Evolutionary conservation across 2,888 invertebrate species (phyloP), one percentile per base, ranked within the genome.

Genomic region (Cosmopolites sordidus): DNA sequence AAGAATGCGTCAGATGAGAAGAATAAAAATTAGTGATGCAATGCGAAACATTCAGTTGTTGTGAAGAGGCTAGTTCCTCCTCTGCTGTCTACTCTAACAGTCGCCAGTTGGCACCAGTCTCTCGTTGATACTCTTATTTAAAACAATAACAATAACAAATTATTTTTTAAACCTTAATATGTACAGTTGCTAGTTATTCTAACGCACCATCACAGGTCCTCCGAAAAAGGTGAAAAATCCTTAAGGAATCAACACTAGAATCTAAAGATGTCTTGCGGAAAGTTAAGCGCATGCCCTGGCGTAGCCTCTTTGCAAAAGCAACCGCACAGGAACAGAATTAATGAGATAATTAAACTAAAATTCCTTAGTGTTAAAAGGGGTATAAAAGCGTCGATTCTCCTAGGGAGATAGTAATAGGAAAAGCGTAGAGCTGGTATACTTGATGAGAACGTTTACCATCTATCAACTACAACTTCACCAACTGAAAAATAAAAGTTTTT

Each of bases 381-480:
- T 38, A 49, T 41, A 44, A 56, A 64, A 66, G 67, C 66, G 62
- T 60, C 51, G 62, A 66, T 63, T 68, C 64, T 67, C 66, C 63
- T 63, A 60, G 60, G 62, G 45, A 60, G 59, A 54, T 57, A 62
- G 49, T 56, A 60, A 54, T 45, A 49, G 52, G 48, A 64, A 61
- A 64, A 67, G 66, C 65, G 60, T 58, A 62, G 58, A 56, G 65
- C 55, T 61, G 60, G 56, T 58, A 48, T 59, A 56, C 62, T 63
- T 60, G 62, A 58, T 58, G 64, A 61, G 30, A 49, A 55, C 42
- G 55, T 74, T 77, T 80, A 79, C 84, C 83, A 84, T 79, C 80
- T 84, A 80, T 82, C 81, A 78, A 82, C 72, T 77, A 85, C 84
- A 76, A 75, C 77, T 73, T 85, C 85, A 78, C 82, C 82, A 81